These are phyloP conservation scores for Sebastes iracundus DNA, from an alignment of 2,797 vertebrate genomes.

Conservation along the genomic window DNA sequence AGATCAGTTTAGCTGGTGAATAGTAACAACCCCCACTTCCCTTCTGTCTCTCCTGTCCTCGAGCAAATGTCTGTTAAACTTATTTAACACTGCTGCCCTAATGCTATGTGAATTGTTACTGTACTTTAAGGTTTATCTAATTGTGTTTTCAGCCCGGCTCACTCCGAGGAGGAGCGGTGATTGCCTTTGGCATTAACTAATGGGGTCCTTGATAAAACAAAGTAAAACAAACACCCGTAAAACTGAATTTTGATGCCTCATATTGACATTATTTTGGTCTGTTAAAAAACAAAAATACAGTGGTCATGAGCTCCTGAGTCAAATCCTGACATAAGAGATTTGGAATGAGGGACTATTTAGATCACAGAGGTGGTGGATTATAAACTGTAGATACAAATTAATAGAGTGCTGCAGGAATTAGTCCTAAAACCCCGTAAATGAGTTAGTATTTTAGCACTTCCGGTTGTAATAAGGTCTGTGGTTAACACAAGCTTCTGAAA, in stretches of 20 bases:
- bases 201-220: constrained; percentile 18
- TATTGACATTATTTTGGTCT: background rate
- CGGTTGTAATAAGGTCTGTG: background rate
- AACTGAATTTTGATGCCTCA: background rate
- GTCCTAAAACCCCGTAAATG: background rate
- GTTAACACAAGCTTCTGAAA: background rate
- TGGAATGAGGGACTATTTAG: background rate
- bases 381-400: background rate
- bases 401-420: background rate
- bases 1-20: constrained; percentile 55
- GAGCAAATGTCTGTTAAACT: constrained; percentile 60
- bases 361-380: background rate
- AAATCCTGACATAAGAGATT: background rate
- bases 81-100: constrained; percentile 54
- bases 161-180: constrained; percentile 3
- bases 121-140: constrained; percentile 40
- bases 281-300: background rate
- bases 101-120: constrained; percentile 15
- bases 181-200: constrained; percentile 36
- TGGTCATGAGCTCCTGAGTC: background rate
- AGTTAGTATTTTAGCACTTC: background rate
- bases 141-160: constrained; percentile 45
- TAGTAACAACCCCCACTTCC: constrained; percentile 34
- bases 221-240: constrained; percentile 28
- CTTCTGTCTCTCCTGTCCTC: constrained; percentile 34